phyloP scores from a whole-genome alignment of 1,140 invertebrate species.

The Diabrotica undecimpunctata region DNA sequence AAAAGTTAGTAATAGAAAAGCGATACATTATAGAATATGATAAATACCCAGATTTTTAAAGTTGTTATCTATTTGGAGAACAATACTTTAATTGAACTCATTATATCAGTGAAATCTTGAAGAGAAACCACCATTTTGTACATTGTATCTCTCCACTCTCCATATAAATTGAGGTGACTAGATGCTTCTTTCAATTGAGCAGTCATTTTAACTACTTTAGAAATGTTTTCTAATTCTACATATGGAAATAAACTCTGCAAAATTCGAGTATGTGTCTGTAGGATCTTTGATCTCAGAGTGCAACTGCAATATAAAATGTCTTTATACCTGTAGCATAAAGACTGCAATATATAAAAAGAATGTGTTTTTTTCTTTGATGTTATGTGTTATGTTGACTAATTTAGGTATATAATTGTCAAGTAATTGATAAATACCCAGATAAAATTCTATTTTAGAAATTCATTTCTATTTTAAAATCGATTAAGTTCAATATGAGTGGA shows the following conservation, averaged over 20 bases:
- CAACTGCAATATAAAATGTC: conserved; percentile 41
- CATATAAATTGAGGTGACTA: conserved; percentile 35
- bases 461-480: too few relatives aligned
- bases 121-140: conserved; percentile 39
- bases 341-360: too few relatives aligned
- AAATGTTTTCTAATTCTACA: conserved; percentile 37
- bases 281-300: conserved; percentile 42
- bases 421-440: too few relatives aligned
- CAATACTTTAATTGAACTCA: conserved; percentile 38
- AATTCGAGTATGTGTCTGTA: conserved; percentile 30
- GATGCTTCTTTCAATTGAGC: conserved; percentile 39
- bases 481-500: too few relatives aligned
- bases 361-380: too few relatives aligned
- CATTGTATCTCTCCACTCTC: conserved; percentile 36
- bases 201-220: conserved; percentile 33
- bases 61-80: conserved; percentile 41
- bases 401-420: too few relatives aligned
- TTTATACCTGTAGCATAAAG: too few relatives aligned
- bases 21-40: too few relatives aligned
- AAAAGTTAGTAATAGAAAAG: too few relatives aligned
- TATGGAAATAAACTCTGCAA: conserved; percentile 36
- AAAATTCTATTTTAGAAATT: too few relatives aligned
- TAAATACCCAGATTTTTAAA: conserved; percentile 40
- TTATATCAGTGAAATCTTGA: conserved; percentile 44
- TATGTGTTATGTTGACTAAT: too few relatives aligned